Evolutionary conservation across 1,140 invertebrate genomes (phyloP).

Genomic region (Aradophagus sp.): DNA sequence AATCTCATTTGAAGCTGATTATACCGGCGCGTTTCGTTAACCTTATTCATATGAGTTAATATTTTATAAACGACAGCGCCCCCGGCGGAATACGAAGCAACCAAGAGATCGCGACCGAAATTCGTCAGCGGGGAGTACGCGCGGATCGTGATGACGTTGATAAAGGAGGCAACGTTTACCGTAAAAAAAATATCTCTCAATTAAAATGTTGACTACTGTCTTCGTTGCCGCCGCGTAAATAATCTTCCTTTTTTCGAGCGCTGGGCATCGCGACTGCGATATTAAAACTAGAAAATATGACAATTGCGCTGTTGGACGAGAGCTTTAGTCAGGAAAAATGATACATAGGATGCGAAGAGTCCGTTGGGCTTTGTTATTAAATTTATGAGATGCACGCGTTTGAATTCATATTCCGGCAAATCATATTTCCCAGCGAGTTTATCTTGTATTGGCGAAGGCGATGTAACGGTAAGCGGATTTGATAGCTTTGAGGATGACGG

Average conservation of each 20-base stretch:
- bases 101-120: too few relatives aligned
- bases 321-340: slow-evolving; percentile 20
- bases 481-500: too few relatives aligned
- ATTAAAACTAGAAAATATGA: slow-evolving; percentile 34
- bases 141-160: slow-evolving; percentile 12
- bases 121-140: too few relatives aligned
- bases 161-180: slow-evolving; percentile 10
- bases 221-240: slow-evolving; percentile 10
- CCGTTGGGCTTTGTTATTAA: slow-evolving; percentile 32
- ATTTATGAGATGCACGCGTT: slow-evolving; percentile 17
- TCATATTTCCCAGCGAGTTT: slow-evolving; percentile 9
- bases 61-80: too few relatives aligned
- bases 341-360: slow-evolving; percentile 12
- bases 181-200: slow-evolving; percentile 25
- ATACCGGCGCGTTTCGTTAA: too few relatives aligned
- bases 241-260: slow-evolving; percentile 17
- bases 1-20: too few relatives aligned
- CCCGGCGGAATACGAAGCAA: too few relatives aligned
- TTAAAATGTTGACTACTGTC: slow-evolving; percentile 28
- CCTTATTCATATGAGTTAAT: too few relatives aligned
- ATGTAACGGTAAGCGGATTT: too few relatives aligned
- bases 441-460: slow-evolving; percentile 1
- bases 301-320: slow-evolving; percentile 19
- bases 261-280: slow-evolving; percentile 7
- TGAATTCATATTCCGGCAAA: slow-evolving; percentile 30